Conservation (phyloP, 2,888 invertebrate genomes). For the Caenorhabditis sp. region DNA sequence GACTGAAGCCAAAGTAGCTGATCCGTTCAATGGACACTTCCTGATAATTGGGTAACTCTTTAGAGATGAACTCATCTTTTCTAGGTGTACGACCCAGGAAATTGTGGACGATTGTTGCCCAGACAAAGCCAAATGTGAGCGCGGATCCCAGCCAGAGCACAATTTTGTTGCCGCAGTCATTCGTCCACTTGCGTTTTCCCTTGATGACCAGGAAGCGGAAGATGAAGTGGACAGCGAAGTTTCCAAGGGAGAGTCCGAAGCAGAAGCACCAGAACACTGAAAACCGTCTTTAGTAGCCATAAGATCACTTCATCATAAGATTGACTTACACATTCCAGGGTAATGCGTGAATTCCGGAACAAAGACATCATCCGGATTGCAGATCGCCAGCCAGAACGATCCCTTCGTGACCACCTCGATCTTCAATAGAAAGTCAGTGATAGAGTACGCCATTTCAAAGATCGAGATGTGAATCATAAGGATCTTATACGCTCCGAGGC, state of each 20-base stretch:
- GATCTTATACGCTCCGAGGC: slow-evolving; percentile 10
- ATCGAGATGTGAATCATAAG: slow-evolving; percentile 10
- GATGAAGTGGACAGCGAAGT: slow-evolving; percentile 22
- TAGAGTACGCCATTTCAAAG: slow-evolving; percentile 4
- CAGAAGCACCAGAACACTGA: slow-evolving; percentile 22
- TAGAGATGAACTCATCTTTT: no score
- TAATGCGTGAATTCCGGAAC: not conserved
- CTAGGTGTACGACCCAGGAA: not conserved
- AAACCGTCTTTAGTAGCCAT: no score
- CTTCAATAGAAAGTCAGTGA: not conserved
- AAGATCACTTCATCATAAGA: not conserved
- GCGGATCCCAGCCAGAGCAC: not conserved
- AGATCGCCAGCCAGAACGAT: slow-evolving; percentile 2
- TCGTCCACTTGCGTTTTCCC: not conserved
- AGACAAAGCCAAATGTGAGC: not conserved
- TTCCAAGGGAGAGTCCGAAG: slow-evolving; percentile 2
- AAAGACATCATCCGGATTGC: not conserved
- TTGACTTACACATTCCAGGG: not conserved
- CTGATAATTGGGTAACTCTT: no score
- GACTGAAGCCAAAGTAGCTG: not conserved
- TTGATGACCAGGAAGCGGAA: slow-evolving; percentile 11
- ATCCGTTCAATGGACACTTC: no score
- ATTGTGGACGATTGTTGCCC: not conserved
- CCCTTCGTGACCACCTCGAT: slow-evolving; percentile 8
- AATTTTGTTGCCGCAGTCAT: not conserved